Percentiles rank a stretch among this genome's conserved stretches.
Conservation (phyloP, 2,888 invertebrate genomes). For the Gastrophysa polygoni region DNA sequence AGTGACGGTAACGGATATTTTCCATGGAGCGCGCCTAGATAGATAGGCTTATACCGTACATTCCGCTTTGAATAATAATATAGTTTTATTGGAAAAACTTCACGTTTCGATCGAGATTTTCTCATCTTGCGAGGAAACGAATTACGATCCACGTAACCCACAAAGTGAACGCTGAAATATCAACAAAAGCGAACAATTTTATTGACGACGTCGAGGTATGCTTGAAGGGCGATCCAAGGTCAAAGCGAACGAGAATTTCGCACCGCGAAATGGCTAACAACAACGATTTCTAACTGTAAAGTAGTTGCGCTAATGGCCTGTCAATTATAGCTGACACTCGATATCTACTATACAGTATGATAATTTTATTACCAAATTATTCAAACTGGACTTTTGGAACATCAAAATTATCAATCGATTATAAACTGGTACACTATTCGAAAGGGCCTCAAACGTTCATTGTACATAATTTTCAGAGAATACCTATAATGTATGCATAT, state of each 20-base stretch:
- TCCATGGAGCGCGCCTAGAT: constrained; percentile 34
- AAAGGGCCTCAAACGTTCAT: too few relatives aligned
- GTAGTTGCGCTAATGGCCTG: constrained; percentile 22
- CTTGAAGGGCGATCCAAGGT: constrained; percentile 32
- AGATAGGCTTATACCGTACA: constrained; percentile 29
- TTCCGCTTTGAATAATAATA: constrained; percentile 36
- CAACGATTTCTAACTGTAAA: constrained; percentile 17
- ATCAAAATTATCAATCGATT: too few relatives aligned
- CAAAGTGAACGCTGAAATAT: constrained; percentile 25
- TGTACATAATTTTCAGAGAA: too few relatives aligned
- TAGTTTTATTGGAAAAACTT: constrained; percentile 34
- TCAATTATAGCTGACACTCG: too few relatives aligned
- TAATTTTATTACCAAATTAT: too few relatives aligned
- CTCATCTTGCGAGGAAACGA: too few relatives aligned
- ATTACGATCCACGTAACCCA: constrained; percentile 15
- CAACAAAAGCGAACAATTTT: too few relatives aligned
- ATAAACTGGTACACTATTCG: too few relatives aligned
- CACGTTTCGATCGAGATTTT: constrained; percentile 32
- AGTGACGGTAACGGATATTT: constrained; percentile 37
- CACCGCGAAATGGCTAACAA: constrained; percentile 10
- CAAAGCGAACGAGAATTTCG: constrained; percentile 21
- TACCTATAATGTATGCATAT: too few relatives aligned
- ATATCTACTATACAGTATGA: too few relatives aligned
- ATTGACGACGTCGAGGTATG: neutral
- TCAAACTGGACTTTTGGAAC: too few relatives aligned